Conservation (phyloP, 2,113 vertebrate genomes). For the Sinocyclocheilus maitianheensis region DNA sequence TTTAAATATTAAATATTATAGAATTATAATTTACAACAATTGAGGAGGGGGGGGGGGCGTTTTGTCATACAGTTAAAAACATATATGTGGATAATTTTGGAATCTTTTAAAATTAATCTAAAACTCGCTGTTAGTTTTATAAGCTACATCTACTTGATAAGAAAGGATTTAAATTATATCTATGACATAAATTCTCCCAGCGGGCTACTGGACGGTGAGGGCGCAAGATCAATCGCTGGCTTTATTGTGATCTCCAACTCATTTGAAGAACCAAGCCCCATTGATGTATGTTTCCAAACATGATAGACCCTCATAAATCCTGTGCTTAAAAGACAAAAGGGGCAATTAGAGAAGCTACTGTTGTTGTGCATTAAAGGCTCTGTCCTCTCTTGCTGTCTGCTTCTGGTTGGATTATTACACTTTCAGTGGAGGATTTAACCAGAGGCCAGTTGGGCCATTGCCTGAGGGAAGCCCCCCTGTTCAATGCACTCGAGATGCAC, state of each 20-base stretch:
- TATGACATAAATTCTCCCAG: constrained; percentile 42
- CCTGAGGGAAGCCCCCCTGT: constrained; percentile 79
- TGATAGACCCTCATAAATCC: constrained; percentile 70
- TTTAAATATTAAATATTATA: background rate
- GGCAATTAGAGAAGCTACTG: constrained; percentile 71
- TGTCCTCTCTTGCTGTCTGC: constrained; percentile 67
- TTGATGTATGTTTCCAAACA: constrained; percentile 61
- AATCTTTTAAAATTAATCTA: background rate
- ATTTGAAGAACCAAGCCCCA: constrained; percentile 50
- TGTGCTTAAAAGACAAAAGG: constrained; percentile 74
- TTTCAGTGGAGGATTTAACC: constrained; percentile 85
- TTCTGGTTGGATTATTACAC: constrained; percentile 82
- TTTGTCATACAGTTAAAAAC: background rate
- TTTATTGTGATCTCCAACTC: constrained; percentile 36
- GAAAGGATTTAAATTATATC: background rate
- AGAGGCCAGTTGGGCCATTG: constrained; percentile 82
- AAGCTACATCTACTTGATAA: background rate
- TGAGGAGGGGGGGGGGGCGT: background rate
- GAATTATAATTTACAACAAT: background rate
- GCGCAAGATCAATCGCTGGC: background rate
- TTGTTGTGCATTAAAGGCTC: constrained; percentile 74
- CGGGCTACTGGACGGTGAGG: background rate
- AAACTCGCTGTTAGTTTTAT: background rate
- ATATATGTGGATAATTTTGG: background rate
- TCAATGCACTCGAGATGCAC: constrained; percentile 67